Base-by-base conservation (phyloP, 2,888 invertebrate genomes). In the Heliconius erato region DNA sequence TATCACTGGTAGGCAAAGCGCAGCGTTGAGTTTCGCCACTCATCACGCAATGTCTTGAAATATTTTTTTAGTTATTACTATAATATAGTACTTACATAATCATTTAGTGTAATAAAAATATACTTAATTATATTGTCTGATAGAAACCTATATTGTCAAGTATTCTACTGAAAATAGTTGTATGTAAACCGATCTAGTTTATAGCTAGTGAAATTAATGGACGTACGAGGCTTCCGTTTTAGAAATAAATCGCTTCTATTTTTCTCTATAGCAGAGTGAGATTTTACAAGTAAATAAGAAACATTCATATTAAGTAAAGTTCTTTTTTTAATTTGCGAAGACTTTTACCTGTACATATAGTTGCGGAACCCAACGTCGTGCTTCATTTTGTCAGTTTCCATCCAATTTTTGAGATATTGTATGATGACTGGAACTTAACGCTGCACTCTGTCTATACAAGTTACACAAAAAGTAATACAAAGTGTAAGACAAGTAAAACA, bases 241-340 rank as follows among this genome's bases (percentile, higher is more conserved):
- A 67, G 28, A 67, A 28, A 67, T 67, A 67, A 67, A 67, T 67
- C 28, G 67, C 67, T 28, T 28, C 67, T 28, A 67, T 67, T 67
- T 67, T 28, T 67, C 67, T 67, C 67, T 67, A 32, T 67, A 28
- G 14, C 16, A 32, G 16, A 67, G 19, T 67, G 28, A 67, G 28
- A 67, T 67, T 28, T 32, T 67, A 19, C 16, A 67, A 67, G 19
- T 28, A 67, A 26, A 67, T 67, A 63, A n/a, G n/a, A 63, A 63
- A 63, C 63, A 11, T 63, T 11, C n/a, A 63, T 63, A 19, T 19
- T 7, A 54, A 54, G 19, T 19, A 7, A 19, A 54, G 6, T 54
- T 54, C 23, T 54, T 54, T 54, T 54, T 23, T 23, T 7, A 16
- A 49, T 54, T 54, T 54, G 54, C 19, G 19, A 16, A 23, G 7